Base-by-base conservation (phyloP, 92 coral and sea anemone genomes). In the Montipora capitata region DNA sequence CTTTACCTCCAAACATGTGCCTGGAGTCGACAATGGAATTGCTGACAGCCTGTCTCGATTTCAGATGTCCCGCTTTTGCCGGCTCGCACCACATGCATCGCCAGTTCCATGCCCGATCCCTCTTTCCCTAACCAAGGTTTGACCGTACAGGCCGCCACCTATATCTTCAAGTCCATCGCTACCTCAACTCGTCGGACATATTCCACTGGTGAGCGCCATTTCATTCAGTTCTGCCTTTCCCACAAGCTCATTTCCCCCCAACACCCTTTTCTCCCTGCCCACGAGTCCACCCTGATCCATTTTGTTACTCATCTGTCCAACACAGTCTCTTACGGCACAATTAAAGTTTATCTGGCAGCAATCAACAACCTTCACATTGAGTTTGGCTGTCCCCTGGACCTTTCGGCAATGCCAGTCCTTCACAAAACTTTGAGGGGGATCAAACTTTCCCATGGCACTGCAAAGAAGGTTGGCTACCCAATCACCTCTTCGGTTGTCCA, bases 1-100 rank as follows among this genome's bases (percentile, higher is more conserved):
- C 35, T 88, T 91, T 13, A 48, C 61, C 10, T 59, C 62, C 4
- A n/a, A n/a, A n/a, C n/a, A n/a, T n/a, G 44, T 73, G 40, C 63
- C 62, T 2, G 43, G 16, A n/a, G 1, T 73, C 12, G 61, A 48
- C 40, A 73, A 73, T 18, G 41, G 59, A 1, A 27, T 27, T 27
- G 35, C 35, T 27, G 35, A 27, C 35, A 27, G 35, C 35, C 35
- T 27, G 35, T 68, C 49, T 68, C 18, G 16, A 10, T 68, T 68
- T 45, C 73, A 68, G 49, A 38, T 68, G 73, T 38, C 73, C 13
- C 49, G 0, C 2, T 68, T 68, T 16, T 0, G 18, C 44, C 73
- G 11, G 12, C 45, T 39, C 0, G 73, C 73, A 40, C 18, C 48
- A 12, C 44, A 68, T 40, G n/a, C 2, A 68, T 68, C 4, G 72